Base-by-base conservation (phyloP, 2,797 vertebrate genomes). In the Phrynocephalus guinanensis region DNA sequence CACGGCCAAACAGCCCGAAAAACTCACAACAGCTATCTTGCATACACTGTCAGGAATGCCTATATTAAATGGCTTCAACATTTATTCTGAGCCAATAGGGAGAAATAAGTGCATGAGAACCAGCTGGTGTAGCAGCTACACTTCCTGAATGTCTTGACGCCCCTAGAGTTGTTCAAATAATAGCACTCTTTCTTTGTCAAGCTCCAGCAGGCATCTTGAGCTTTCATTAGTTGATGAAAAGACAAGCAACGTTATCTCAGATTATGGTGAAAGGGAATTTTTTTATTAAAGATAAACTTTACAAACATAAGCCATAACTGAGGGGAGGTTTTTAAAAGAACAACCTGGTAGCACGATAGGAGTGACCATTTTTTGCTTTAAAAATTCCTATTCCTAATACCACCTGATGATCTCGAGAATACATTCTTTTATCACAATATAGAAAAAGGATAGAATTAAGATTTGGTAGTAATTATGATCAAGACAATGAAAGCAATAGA, bases 391-490 rank as follows among this genome's bases (percentile, higher is more conserved):
- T 80, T 28, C 71, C 15, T 48, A 60, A 48, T 38, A 24, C 56
- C 72, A 18, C 67, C 48, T 66, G 33, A 16, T 20, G 3, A 6
- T 68, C 28, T 28, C 48, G 73, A 28, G 33, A 71, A 83, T 79
- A 24, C 16, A 79, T 44, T n/a, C 30, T 63, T 84, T 77, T 68
- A 79, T 85, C 63, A 63, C 75, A 79, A 71, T 38, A 60, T 24
- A 5, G 50, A 86, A 81, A 0, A 83, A 13, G 84, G 50, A 63
- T 56, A 84, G 56, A 89, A 30, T 60, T 82, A 63, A 20, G 1
- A 33, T 86, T 63, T 15, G 22, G 26, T 48, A 84, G 67, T 50
- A 70, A 6, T 52, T 22, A 78, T 70, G 16, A 33, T 24, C 2
- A 4, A 22, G 5, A 83, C 70, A 79, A 44, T 86, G 26, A 84